Conservation (phyloP, 2,113 vertebrate genomes). For the Caranx ignobilis region DNA sequence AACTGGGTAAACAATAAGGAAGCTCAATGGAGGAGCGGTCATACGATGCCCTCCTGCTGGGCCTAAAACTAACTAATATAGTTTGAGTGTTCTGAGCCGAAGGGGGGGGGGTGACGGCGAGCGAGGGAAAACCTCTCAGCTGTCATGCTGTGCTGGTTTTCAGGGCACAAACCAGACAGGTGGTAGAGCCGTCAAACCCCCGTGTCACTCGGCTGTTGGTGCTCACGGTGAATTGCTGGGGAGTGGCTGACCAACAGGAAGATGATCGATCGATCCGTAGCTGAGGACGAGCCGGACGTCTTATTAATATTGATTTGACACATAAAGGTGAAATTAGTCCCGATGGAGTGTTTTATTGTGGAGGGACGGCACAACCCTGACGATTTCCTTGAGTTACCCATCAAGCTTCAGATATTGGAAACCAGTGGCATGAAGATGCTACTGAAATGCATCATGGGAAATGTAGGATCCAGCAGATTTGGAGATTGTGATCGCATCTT, state of each 20-base stretch:
- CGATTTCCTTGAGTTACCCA: too few species aligned
- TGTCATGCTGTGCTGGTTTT: not conserved
- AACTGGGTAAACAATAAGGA: slow-evolving; percentile 36
- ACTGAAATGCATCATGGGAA: not conserved
- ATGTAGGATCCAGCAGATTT: not conserved
- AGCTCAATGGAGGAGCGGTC: slow-evolving; percentile 33
- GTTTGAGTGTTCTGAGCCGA: slow-evolving; percentile 24
- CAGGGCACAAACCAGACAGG: slow-evolving; percentile 39
- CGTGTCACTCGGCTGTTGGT: slow-evolving; percentile 3
- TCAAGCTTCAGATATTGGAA: not conserved
- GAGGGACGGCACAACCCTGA: not conserved
- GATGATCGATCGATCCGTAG: not conserved
- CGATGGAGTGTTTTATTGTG: not conserved
- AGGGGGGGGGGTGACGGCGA: not conserved
- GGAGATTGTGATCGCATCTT: not conserved
- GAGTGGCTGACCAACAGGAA: slow-evolving; percentile 10
- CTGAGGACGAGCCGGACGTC: not conserved
- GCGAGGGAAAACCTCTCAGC: not conserved
- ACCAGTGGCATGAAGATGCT: not conserved
- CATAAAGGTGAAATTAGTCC: too few species aligned
- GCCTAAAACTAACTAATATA: slow-evolving; percentile 31
- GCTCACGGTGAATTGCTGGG: not conserved
- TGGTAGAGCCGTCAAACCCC: slow-evolving; percentile 35
- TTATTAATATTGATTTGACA: not conserved
- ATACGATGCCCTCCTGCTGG: slow-evolving; percentile 37